A percentile compares a stretch with the other conserved stretches of the same genome.
Conservation (phyloP, 2,888 invertebrate species). For the Sinelater perroti region DNA sequence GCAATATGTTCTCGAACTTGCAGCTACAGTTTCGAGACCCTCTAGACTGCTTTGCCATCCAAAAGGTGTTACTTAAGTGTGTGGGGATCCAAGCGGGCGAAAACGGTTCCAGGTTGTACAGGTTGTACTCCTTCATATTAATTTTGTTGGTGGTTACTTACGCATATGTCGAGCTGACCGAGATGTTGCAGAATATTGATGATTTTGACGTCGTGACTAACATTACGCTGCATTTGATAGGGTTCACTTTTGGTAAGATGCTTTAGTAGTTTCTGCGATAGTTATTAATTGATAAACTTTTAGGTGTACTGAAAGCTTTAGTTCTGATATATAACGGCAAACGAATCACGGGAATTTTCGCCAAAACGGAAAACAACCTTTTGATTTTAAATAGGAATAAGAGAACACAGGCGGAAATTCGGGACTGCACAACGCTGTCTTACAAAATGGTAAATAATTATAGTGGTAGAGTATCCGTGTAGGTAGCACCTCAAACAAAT, state of each 20-base stretch:
- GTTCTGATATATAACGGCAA: constrained; percentile 10
- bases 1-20: not conserved
- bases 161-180: not conserved
- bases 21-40: not conserved
- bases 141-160: not conserved
- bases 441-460: too few species aligned
- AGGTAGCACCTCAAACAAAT: too few species aligned
- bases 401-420: too few species aligned
- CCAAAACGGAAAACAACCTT: not conserved
- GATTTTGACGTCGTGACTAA: constrained; percentile 29
- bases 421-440: too few species aligned
- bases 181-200: not conserved
- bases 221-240: constrained; percentile 23
- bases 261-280: not conserved
- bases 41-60: not conserved
- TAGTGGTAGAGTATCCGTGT: too few species aligned
- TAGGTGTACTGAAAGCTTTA: constrained; percentile 14
- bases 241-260: constrained; percentile 21
- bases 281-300: not conserved
- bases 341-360: not conserved
- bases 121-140: not conserved
- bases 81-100: not conserved
- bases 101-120: not conserved
- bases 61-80: not conserved
- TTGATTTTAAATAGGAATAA: not conserved